These are phyloP conservation scores for Ooceraea biroi DNA, from an alignment of 1,140 invertebrate species.

Conservation along the genomic window DNA sequence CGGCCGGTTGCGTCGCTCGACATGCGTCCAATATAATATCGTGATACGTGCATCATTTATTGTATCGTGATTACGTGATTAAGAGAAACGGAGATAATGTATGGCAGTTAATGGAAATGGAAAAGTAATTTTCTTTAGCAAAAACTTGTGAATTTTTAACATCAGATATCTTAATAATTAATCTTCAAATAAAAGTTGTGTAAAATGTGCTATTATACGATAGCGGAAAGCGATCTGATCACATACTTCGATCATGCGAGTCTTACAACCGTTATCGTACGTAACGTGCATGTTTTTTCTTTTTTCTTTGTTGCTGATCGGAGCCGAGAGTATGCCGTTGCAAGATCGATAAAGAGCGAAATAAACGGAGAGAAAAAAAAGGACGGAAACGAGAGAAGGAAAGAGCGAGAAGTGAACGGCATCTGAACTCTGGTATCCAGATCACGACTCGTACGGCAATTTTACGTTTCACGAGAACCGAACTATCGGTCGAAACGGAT, in stretches of 20 bases:
- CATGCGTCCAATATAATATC: slow-evolving; percentile 20
- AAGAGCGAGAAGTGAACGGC: slow-evolving; percentile 38
- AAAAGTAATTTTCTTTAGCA: neutral
- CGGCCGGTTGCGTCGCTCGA: slow-evolving; percentile 32
- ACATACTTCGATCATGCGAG: neutral
- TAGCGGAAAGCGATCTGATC: neutral
- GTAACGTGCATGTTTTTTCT: neutral
- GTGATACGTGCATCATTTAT: slow-evolving; percentile 8
- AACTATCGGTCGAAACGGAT: slow-evolving; percentile 25
- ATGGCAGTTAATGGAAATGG: neutral
- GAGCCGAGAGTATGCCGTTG: slow-evolving; percentile 25
- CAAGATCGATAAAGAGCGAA: slow-evolving; percentile 41
- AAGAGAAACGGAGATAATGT: neutral
- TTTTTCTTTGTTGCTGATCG: neutral
- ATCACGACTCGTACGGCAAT: slow-evolving; percentile 13
- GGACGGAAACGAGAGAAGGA: slow-evolving; percentile 20
- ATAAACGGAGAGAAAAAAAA: slow-evolving; percentile 15
- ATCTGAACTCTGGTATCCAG: slow-evolving; percentile 11
- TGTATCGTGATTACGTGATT: neutral
- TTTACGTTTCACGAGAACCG: slow-evolving; percentile 17
- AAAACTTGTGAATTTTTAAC: slow-evolving; percentile 7
- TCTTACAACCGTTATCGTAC: neutral
- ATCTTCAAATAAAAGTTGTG: neutral
- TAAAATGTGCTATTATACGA: neutral
- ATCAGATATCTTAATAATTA: neutral